Conservation (phyloP, 2,888 invertebrate species). For the Coenonympha arcania region DNA sequence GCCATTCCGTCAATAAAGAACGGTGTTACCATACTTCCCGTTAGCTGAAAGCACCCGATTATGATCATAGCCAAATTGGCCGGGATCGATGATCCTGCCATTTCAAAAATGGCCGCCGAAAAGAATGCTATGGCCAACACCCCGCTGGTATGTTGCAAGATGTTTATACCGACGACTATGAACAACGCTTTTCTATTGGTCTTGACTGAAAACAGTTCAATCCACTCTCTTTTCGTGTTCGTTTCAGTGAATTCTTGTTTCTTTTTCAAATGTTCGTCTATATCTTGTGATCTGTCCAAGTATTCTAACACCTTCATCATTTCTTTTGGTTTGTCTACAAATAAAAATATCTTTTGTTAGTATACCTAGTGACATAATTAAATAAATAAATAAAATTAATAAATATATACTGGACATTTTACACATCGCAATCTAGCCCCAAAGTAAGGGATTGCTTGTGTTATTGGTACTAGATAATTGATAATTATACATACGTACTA, state of each 20-base stretch:
- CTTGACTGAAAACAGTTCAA: slow-evolving; percentile 36
- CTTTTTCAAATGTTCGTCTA: slow-evolving; percentile 28
- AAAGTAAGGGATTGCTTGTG: too few species aligned
- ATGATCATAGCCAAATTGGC: slow-evolving; percentile 21
- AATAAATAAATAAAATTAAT: too few species aligned
- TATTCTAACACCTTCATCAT: not conserved
- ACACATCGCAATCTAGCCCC: not conserved
- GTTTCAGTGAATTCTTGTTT: slow-evolving; percentile 27
- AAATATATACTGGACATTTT: not conserved
- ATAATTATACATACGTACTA: too few species aligned
- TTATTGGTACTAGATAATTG: too few species aligned
- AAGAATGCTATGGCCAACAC: slow-evolving; percentile 21
- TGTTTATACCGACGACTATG: slow-evolving; percentile 35
- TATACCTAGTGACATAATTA: not conserved
- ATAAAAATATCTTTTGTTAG: not conserved
- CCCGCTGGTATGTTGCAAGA: slow-evolving; percentile 27
- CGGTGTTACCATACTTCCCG: slow-evolving; percentile 15
- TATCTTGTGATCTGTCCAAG: slow-evolving; percentile 39
- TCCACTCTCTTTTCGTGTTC: slow-evolving; percentile 29
- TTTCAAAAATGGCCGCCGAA: slow-evolving; percentile 23
- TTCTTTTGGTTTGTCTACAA: not conserved
- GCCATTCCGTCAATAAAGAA: slow-evolving; percentile 19
- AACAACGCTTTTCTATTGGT: slow-evolving; percentile 41
- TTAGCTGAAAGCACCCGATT: slow-evolving; percentile 20
- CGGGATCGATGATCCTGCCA: slow-evolving; percentile 20